These are phyloP conservation scores for Coptotermes formosanus DNA, from an alignment of 1,140 invertebrate species.

Conservation along the genomic window DNA sequence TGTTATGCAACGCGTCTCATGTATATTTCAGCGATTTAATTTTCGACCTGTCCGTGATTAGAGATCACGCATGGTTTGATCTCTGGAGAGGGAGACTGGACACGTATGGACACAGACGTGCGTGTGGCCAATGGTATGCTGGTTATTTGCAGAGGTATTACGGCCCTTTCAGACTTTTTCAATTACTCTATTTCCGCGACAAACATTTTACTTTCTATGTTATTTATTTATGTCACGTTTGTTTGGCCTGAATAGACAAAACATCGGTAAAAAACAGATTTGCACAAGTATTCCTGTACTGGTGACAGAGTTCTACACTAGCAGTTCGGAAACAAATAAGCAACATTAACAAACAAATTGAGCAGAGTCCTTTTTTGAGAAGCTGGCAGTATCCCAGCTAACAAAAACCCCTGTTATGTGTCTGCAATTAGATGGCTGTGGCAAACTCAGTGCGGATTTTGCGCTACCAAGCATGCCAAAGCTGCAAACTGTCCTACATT, in stretches of 20 bases:
- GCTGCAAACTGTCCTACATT: no score
- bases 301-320: no score
- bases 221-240: conserved; percentile 10
- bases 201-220: conserved; percentile 2
- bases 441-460: no score
- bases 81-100: not conserved
- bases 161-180: not conserved
- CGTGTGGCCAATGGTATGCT: not conserved
- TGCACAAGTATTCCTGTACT: not conserved
- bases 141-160: not conserved
- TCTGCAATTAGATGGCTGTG: no score
- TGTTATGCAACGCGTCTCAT: not conserved
- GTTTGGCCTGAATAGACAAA: not conserved
- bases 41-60: not conserved
- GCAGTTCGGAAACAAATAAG: no score
- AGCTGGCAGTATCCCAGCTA: no score
- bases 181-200: not conserved
- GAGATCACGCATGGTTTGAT: not conserved
- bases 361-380: no score
- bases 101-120: not conserved
- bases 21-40: conserved; percentile 1
- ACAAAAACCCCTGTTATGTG: no score
- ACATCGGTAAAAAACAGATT: not conserved
- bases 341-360: no score
- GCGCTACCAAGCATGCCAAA: no score